Conservation (phyloP, 2,797 vertebrate genomes). For the Rhinatrema bivittatum region DNA sequence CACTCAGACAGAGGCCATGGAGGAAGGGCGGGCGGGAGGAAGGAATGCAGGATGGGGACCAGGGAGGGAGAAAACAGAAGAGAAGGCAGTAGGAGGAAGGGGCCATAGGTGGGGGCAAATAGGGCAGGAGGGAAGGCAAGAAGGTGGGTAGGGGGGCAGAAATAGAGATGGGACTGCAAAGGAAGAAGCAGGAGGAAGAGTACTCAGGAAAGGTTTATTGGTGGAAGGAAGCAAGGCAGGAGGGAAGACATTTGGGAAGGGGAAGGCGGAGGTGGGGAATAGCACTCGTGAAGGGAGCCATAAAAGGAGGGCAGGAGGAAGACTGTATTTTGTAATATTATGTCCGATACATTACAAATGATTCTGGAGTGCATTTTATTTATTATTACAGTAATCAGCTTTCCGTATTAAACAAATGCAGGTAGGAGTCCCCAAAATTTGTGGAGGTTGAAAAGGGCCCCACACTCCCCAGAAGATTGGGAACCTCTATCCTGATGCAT, state of each 20-base stretch:
- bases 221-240: too few relatives aligned
- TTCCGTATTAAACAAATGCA: too few relatives aligned
- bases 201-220: not conserved
- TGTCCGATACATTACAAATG: too few relatives aligned
- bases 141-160: too few relatives aligned
- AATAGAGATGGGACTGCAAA: not conserved
- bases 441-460: too few relatives aligned
- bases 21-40: not conserved
- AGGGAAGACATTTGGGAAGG: not conserved
- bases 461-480: too few relatives aligned
- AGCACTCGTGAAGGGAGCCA: not conserved
- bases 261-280: not conserved
- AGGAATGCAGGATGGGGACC: not conserved
- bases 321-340: too few relatives aligned
- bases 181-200: not conserved
- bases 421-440: too few relatives aligned
- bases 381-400: too few relatives aligned
- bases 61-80: not conserved
- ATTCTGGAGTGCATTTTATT: too few relatives aligned
- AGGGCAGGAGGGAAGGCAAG: not conserved
- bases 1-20: not conserved
- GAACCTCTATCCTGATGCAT: too few relatives aligned
- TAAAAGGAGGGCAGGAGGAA: not conserved
- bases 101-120: not conserved
- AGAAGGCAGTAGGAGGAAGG: not conserved